Conservation (phyloP, 2,113 vertebrate genomes). For the Ginglymostoma cirratum region DNA sequence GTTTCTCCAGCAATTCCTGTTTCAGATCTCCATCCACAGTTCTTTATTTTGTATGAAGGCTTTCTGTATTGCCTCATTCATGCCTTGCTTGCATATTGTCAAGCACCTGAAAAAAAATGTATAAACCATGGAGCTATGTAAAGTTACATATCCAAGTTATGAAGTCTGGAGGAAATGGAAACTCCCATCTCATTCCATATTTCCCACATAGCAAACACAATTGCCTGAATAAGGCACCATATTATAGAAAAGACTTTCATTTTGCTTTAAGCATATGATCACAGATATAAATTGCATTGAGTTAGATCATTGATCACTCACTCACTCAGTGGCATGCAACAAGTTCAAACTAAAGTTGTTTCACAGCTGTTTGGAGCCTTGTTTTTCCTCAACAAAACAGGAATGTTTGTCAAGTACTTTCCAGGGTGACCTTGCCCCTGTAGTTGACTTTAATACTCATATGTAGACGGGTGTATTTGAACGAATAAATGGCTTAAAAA, state of each 20-base stretch:
- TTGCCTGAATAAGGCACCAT: not conserved
- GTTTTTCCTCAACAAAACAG: not conserved
- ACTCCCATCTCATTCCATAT: not conserved
- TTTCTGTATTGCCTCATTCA: not conserved
- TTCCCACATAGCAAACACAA: not conserved
- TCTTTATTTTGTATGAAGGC: too few relatives aligned
- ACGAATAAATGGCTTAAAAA: not conserved
- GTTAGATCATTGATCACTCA: not conserved
- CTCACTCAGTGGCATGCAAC: not conserved
- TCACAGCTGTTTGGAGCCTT: not conserved
- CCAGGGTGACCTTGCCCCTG: not conserved
- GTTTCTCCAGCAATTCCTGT: too few relatives aligned
- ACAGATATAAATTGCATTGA: not conserved
- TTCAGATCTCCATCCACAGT: too few relatives aligned
- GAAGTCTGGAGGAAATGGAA: not conserved
- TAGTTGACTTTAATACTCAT: too few relatives aligned
- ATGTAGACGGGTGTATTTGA: not conserved
- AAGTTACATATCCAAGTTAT: not conserved
- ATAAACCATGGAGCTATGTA: not conserved
- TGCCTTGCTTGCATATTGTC: not conserved
- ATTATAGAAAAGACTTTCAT: not conserved
- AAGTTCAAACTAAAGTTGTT: not conserved
- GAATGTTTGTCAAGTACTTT: not conserved
- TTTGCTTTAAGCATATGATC: not conserved
- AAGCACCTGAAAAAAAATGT: not conserved